Percentiles rank a stretch among this genome's conserved stretches.
phyloP scores from a whole-genome alignment of 1,140 invertebrate species.

The Thalassaphorura encarpata region DNA sequence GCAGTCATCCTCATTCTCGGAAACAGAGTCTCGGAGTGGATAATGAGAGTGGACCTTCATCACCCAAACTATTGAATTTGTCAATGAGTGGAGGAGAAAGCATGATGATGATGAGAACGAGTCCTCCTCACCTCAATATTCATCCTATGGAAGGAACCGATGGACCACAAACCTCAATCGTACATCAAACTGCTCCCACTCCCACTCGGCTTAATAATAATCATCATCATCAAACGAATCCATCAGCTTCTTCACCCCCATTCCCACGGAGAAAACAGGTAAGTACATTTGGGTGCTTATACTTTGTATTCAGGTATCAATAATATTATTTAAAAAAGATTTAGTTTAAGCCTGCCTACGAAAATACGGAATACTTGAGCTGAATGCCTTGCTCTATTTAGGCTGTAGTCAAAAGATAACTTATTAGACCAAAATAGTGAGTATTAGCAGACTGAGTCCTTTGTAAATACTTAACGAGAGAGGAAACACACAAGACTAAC shows the following conservation, averaged over 20 bases:
- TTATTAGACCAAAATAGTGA: no score
- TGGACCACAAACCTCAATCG: conserved; percentile 16
- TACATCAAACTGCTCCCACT: neutral
- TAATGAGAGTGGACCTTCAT: conserved; percentile 18
- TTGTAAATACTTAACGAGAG: no score
- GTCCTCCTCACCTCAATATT: neutral
- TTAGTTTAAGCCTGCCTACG: no score
- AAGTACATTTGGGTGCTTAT: no score
- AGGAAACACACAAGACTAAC: no score
- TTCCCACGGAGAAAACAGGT: conserved; percentile 22
- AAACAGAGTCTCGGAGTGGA: conserved; percentile 6
- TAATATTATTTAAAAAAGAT: no score
- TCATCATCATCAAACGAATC: conserved; percentile 8
- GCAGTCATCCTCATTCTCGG: no score
- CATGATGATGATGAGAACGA: neutral
- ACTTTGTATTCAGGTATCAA: no score
- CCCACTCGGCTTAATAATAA: conserved; percentile 7
- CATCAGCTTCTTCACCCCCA: neutral
- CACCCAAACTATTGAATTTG: conserved; percentile 25
- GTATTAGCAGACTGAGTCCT: no score
- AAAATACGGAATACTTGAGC: no score
- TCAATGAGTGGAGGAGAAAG: conserved; percentile 15
- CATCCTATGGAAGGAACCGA: conserved; percentile 2
- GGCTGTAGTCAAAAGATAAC: no score
- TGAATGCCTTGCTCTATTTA: no score